These are phyloP conservation scores for Synchiropus splendidus DNA, from an alignment of 2,113 vertebrate species.

Conservation along the genomic window DNA sequence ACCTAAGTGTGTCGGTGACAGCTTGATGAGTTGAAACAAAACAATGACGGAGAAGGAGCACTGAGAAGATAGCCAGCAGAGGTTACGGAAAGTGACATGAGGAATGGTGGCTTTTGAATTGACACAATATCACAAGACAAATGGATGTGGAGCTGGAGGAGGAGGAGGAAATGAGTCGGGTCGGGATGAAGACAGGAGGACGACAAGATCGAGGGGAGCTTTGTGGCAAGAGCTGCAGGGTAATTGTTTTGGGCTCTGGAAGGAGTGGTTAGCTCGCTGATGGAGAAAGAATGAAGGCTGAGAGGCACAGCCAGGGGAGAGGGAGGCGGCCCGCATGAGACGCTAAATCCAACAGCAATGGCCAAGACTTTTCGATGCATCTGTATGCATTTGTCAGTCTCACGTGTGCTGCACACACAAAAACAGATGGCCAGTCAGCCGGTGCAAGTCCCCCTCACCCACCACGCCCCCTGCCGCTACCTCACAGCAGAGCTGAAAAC, in stretches of 20 bases:
- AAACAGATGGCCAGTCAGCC: slow-evolving; percentile 30
- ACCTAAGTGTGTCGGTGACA: not conserved
- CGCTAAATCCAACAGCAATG: slow-evolving; percentile 6
- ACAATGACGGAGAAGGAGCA: slow-evolving; percentile 3
- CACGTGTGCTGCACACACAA: slow-evolving; percentile 22
- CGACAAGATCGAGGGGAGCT: slow-evolving; percentile 2
- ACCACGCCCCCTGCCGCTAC: not conserved
- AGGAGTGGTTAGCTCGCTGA: slow-evolving; percentile 29
- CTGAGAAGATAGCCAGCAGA: slow-evolving; percentile 1
- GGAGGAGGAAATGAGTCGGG: not conserved
- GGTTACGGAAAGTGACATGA: slow-evolving; percentile 8
- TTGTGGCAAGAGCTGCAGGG: slow-evolving; percentile 20
- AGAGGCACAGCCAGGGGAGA: slow-evolving; percentile 22
- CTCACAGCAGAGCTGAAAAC: slow-evolving; percentile 38
- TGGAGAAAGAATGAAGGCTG: slow-evolving; percentile 25
- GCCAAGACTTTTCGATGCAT: slow-evolving; percentile 13
- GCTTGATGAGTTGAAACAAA: not conserved
- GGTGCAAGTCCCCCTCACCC: slow-evolving; percentile 16
- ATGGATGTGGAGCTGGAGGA: slow-evolving; percentile 8
- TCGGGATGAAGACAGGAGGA: not conserved
- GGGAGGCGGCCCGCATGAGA: not conserved
- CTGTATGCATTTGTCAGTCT: slow-evolving; percentile 20
- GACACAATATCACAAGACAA: slow-evolving; percentile 5
- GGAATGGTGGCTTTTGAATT: slow-evolving; percentile 17
- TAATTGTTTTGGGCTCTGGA: slow-evolving; percentile 30